A percentile compares a stretch with the other conserved stretches of the same genome.
phyloP scores from a whole-genome alignment of 2,888 invertebrate genomes.

The Carabus problematicus region DNA sequence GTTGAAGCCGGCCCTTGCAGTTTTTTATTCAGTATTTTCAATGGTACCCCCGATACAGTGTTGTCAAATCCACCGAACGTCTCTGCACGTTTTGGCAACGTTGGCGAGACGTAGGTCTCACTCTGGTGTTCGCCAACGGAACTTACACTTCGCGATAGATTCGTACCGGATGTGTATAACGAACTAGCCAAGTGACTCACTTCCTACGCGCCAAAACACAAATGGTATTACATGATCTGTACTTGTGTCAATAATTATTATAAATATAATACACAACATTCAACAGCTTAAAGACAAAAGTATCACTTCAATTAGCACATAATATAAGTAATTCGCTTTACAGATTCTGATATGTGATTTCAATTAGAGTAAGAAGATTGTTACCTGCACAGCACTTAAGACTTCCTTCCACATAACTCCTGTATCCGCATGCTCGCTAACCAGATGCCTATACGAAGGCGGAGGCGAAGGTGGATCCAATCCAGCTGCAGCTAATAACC shows the following conservation, averaged over 20 bases:
- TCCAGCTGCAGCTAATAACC: constrained; percentile 75
- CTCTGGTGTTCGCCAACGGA: constrained; percentile 94
- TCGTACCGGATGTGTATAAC: constrained; percentile 76
- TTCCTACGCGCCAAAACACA: constrained; percentile 65
- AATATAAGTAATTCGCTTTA: constrained; percentile 1
- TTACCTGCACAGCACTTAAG: constrained; percentile 74
- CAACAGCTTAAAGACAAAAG: too few relatives aligned
- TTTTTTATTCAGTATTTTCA: constrained; percentile 56
- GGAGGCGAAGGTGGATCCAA: constrained; percentile 66
- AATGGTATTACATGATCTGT: not conserved
- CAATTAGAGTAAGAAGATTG: constrained; percentile 44
- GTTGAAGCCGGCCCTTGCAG: constrained; percentile 53
- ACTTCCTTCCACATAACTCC: constrained; percentile 85
- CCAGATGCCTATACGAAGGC: constrained; percentile 78
- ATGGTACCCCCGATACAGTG: constrained; percentile 52
- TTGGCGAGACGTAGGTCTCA: constrained; percentile 82
- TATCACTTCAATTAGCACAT: too few relatives aligned
- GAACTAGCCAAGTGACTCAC: constrained; percentile 78
- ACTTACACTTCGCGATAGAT: constrained; percentile 88
- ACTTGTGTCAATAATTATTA: too few relatives aligned
- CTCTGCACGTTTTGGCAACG: constrained; percentile 90
- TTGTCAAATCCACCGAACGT: constrained; percentile 96
- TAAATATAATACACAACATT: too few relatives aligned
- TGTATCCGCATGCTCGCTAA: constrained; percentile 79
- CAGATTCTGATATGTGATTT: constrained; percentile 1